Conservation (phyloP, 1,140 invertebrate genomes). For the Anoplophora glabripennis region DNA sequence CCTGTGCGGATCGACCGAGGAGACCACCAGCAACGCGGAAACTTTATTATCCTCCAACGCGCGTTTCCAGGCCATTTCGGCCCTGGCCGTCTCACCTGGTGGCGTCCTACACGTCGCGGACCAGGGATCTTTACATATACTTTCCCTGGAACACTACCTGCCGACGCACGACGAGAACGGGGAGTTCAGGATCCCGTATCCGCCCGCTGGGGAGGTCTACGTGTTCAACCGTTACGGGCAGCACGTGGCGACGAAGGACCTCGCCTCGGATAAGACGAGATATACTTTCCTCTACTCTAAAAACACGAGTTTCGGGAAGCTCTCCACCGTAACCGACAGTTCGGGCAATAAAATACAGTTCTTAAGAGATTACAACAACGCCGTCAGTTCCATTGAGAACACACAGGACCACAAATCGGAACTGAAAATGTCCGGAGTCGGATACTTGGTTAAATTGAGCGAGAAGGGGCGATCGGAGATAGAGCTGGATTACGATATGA, state of each 20-base stretch:
- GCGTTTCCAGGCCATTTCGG: conserved; percentile 86
- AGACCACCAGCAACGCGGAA: conserved; percentile 71
- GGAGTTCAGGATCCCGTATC: conserved; percentile 91
- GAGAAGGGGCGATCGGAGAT: conserved; percentile 79
- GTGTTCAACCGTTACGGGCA: conserved; percentile 94
- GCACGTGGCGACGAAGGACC: conserved; percentile 88
- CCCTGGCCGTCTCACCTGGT: conserved; percentile 89
- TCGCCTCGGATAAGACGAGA: conserved; percentile 86
- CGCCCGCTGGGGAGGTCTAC: conserved; percentile 82
- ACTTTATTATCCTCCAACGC: conserved; percentile 87
- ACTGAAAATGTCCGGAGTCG: conserved; percentile 82
- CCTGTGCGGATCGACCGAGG: conserved; percentile 60
- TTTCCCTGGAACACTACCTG: conserved; percentile 86
- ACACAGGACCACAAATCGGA: conserved; percentile 90
- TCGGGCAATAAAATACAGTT: conserved; percentile 92
- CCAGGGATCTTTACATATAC: conserved; percentile 83
- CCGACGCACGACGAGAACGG: conserved; percentile 85
- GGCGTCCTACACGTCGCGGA: conserved; percentile 92
- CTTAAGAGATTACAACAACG: conserved; percentile 83
- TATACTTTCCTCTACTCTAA: conserved; percentile 96
- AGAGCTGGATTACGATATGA: conserved; percentile 80
- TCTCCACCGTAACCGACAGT: conserved; percentile 88
- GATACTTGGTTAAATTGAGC: conserved; percentile 77
- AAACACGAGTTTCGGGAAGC: conserved; percentile 92
- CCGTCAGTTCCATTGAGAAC: conserved; percentile 90